Conservation (phyloP, 2,797 vertebrate genomes). For the Oceanodroma leucorhoa region DNA sequence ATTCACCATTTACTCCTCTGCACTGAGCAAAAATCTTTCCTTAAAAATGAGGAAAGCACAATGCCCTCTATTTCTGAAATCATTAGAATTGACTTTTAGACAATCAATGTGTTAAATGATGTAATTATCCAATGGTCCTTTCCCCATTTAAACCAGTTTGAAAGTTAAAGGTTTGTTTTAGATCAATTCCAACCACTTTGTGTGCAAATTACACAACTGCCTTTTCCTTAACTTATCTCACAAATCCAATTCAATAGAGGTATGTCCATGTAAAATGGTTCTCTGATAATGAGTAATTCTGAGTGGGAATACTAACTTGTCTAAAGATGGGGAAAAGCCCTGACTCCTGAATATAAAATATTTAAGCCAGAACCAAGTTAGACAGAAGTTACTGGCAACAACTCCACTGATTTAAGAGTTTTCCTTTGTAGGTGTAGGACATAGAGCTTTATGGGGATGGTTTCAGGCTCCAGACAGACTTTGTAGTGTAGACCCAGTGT, state of each 20-base stretch:
- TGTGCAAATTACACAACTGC: slow-evolving; percentile 93
- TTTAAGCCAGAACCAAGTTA: background rate
- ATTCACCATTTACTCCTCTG: slow-evolving; percentile 70
- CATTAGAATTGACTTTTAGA: slow-evolving; percentile 90
- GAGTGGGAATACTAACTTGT: slow-evolving; percentile 12
- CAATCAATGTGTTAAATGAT: slow-evolving; percentile 98
- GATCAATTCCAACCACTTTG: slow-evolving; percentile 95
- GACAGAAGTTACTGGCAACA: background rate
- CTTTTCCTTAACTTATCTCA: slow-evolving; percentile 87
- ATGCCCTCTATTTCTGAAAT: slow-evolving; percentile 92
- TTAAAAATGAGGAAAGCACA: slow-evolving; percentile 85
- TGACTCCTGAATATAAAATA: background rate
- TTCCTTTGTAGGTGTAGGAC: background rate
- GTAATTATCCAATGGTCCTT: slow-evolving; percentile 90
- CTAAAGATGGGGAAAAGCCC: background rate
- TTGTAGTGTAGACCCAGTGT: accelerated
- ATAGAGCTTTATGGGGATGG: background rate
- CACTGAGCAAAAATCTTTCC: slow-evolving; percentile 71
- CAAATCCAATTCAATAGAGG: slow-evolving; percentile 84
- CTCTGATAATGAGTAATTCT: slow-evolving; percentile 45
- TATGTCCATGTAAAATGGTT: slow-evolving; percentile 75
- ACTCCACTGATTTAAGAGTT: background rate
- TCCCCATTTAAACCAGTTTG: slow-evolving; percentile 85
- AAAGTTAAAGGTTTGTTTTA: slow-evolving; percentile 97
- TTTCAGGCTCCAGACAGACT: background rate